Evolutionary conservation across 2,888 invertebrate genomes (phyloP), one percentile per base, ranked within the genome.

Genomic region (Eulithis testata): DNA sequence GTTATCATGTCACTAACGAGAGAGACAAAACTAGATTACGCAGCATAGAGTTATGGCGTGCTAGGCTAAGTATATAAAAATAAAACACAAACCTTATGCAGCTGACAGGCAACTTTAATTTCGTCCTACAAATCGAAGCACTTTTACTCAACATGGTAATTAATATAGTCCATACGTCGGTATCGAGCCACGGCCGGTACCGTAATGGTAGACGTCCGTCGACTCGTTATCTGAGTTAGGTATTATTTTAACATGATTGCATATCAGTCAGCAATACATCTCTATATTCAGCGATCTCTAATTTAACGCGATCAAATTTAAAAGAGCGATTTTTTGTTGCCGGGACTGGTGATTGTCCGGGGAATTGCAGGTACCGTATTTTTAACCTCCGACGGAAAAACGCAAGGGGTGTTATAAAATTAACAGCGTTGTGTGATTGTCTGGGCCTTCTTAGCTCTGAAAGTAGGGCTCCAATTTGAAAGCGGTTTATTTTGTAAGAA

Each of bases 121-220:
- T 64, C 27, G 60, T 53, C 7, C 52, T 53, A 61, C 55, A 61
- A 54, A 69, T 57, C 49, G 59, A 55, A 40, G 40, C 66, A 68
- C 71, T 65, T 70, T 60, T 74, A 14, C 43, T 53, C 71, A 63
- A 72, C 74, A 73, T 74, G 11, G 5, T 55, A 55, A 44, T 31
- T 5, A 61, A 45, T 27, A 44, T 12, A 47, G 21, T 0, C 12
- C 11, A 11, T 36, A n/a, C 62, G 56, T 66, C 63, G 45, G 43
- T 21, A 21, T 40, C 6, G 44, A 55, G 9, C 5, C 44, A 51
- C 14, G 6, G 37, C 14, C 40, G 9, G 51, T 49, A 52, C 21
- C 47, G 31, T 14, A 66, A 63, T 66, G 56, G 27, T 40, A 31
- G 45, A 27, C 27, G 27, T 37, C 31, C 11, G 49, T 12, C 11